Evolutionary conservation across 2,888 invertebrate genomes (phyloP), one percentile per base, ranked within the genome.

Genomic region (Luperina nickerlii): DNA sequence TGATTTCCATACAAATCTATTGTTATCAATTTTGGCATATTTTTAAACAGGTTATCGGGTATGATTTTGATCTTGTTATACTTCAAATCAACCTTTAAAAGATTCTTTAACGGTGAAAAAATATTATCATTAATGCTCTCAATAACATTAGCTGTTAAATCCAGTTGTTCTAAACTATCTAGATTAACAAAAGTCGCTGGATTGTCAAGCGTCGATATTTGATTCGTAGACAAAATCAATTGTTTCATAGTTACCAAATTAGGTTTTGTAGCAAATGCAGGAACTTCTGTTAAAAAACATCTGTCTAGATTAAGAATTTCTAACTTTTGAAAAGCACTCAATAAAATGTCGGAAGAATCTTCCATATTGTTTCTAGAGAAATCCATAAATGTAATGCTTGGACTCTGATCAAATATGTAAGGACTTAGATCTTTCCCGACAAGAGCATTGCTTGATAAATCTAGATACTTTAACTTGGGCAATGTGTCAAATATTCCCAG

Each of bases 1-100:
- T 90, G 79, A 87, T 96, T 96, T 45, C 93, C 88, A 0, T 95
- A 93, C 32, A 96, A 90, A 89, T 95, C 94, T 20, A 96, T 85
- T 67, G 92, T 92, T 2, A 87, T 90, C 54, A 96, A 78, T 73
- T 86, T 89, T 15, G 90, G 91, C 79, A 95, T 89, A 83, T 93
- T 92, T 69, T 85, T 83, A 80, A 96, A 96, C 63, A 95, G 76
- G 11, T 88, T 91, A 24, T 94, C 93, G 5, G 95, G 92, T 42
- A 96, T 84, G 11, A 83, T 78, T 66, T 90, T 93, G 38, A 96
- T 76, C 82, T 88, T 93, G 76, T 96, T 96, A 54, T 91, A 88
- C 74, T 93, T 91, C n/a, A 96, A 86, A 2, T 91, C 76, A 18
- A 96, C 86, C 27, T 91, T 90, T 87, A 93, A 93, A 8, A 96